Base-by-base conservation (phyloP, 53 echinoderm and acorn worm genomes). In the Apostichopus leukothele region DNA sequence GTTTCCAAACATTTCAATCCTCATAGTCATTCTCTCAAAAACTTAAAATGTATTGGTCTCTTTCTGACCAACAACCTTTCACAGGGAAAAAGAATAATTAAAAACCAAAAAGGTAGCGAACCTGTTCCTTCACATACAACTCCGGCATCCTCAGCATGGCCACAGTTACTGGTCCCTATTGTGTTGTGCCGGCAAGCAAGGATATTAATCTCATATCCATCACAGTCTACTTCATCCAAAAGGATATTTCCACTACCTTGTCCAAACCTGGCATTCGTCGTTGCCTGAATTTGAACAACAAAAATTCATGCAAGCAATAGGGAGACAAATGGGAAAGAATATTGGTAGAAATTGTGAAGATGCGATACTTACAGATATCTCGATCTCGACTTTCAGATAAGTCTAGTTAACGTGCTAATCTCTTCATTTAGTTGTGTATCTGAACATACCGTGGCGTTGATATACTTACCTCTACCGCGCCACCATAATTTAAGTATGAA, bases 61-160 rank as follows among this genome's bases (percentile, higher is more conserved):
- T 39, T 39, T 39, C 39, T 39, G 39, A 39, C 39, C 39, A 39
- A 39, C 39, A 39, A 39, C 3, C 39, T 39, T 39, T 39, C 39
- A 39, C 39, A 2, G 63, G 11, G 16, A 63, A 63, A 63, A 7
- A 16, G 16, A 63, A 63, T 63, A 63, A 7, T 63, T 11, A 0
- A 13, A 63, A 63, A 63, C 4, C 63, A 63, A 16, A 61, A 61
- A 61, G 9, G 6, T 61, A 61, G 61, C 61, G 61, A 63, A 77
- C 77, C 77, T 12, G 5, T 77, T 77, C 77, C 77, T 81, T 81
- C 50, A 81, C 81, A 81, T n/a, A 81, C 59, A 53, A 51, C 81
- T 9, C 81, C 81, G 12, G 81, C 81, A 54, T 81, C 81, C 51
- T 81, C 81, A 23, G 53, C 39, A 54, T 81, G 81, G 5, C 10